Evolutionary conservation across 2,113 vertebrate genomes (phyloP), one percentile per base, ranked within the genome.

Genomic region (Xiphias gladius): DNA sequence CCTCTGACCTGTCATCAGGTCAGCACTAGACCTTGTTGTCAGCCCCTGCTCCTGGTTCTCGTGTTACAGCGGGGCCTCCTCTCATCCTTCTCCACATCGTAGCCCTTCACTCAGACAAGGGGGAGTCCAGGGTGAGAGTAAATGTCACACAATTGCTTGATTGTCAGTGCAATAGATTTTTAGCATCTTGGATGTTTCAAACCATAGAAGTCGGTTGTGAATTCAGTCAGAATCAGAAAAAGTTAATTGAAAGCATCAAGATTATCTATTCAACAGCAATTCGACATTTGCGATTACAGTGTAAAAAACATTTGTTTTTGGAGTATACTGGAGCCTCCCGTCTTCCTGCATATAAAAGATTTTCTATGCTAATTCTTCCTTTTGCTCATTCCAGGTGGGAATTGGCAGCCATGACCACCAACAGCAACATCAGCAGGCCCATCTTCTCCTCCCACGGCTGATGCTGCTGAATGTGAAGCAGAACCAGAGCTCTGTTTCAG

Each of bases 401-500:
- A 90, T 96, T 99, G 91, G 96, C 96, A 0, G 98, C 98, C 87
- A 99, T 99, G 98, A 99, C 98, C 10, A 99, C 98, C n/a, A 99
- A 99, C 96, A 99, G 98, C 95, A 99, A 96, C 96, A 99, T 99
- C 94, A 99, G 98, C 91, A 96, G 98, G 20, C 98, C 98, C 77
- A 98, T 99, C 57, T 96, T 97, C 91, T 99, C 98, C 35, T 98
- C 98, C 81, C 98, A 99, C 26, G 98, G 98, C 79, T 96, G 94
- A 95, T 12, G 9, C 17, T 8, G 50, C 61, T 72, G 59, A 75
- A 71, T 52, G 41, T 67, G 41, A 73, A 55, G 28, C 79, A 78
- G 84, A 84, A 88, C 58, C 72, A 83, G 67, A 43, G 62, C 79
- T 82, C 79, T 75, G 76, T 79, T 89, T 89, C 66, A 66, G 80